Conservation (phyloP, 1,140 invertebrate species). For the Anastatus disparis region DNA sequence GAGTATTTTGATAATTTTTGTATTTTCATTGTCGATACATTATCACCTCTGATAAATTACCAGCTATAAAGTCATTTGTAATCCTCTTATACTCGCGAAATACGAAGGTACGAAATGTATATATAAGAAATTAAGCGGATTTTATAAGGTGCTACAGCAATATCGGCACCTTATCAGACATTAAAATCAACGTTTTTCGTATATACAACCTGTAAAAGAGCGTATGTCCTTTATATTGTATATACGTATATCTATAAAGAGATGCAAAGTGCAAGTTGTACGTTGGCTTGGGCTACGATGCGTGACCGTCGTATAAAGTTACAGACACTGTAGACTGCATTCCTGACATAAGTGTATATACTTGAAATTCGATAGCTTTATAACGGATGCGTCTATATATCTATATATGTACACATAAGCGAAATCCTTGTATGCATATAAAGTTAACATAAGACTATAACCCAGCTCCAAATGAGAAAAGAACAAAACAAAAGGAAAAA, state of each 20-base stretch:
- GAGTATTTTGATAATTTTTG: too few relatives aligned
- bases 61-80: too few relatives aligned
- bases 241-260: neutral
- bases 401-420: too few relatives aligned
- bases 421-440: too few relatives aligned
- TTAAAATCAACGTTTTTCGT: slow-evolving; percentile 32
- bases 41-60: too few relatives aligned
- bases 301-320: slow-evolving; percentile 60
- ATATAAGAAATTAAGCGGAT: too few relatives aligned
- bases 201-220: slow-evolving; percentile 39
- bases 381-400: slow-evolving; percentile 10
- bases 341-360: slow-evolving; percentile 49
- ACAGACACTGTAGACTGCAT: slow-evolving; percentile 52
- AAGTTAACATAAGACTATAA: too few relatives aligned
- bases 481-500: too few relatives aligned
- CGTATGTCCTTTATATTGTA: slow-evolving; percentile 21
- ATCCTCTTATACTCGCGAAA: too few relatives aligned
- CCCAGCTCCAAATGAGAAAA: too few relatives aligned
- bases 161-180: slow-evolving; percentile 34
- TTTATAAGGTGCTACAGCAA: neutral
- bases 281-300: slow-evolving; percentile 40
- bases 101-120: too few relatives aligned
- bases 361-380: slow-evolving; percentile 59
- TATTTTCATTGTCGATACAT: too few relatives aligned
- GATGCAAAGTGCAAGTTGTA: neutral